These are phyloP conservation scores for Pseudomyrmex pallidus DNA, from an alignment of 1,140 invertebrate genomes.

Conservation along the genomic window DNA sequence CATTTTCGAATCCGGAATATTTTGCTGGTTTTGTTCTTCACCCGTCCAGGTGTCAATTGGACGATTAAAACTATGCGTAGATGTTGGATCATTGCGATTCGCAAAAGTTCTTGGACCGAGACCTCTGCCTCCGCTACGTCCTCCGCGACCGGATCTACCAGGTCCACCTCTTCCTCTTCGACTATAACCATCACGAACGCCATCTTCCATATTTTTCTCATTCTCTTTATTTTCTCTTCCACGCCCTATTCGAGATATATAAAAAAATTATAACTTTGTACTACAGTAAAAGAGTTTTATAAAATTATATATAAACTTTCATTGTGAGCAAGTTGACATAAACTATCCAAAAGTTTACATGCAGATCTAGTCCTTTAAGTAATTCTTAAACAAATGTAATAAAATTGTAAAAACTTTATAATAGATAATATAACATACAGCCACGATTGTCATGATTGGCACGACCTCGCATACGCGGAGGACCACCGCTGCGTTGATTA, in stretches of 20 bases:
- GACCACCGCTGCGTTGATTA: conserved; percentile 83
- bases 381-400: neutral
- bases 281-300: too few relatives aligned
- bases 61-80: conserved; percentile 81
- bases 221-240: conserved; percentile 88
- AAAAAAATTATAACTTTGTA: neutral
- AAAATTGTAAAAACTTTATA: neutral
- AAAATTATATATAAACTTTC: too few relatives aligned
- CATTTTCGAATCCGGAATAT: conserved; percentile 82
- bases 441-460: conserved; percentile 84
- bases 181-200: conserved; percentile 81
- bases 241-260: conserved; percentile 80
- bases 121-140: conserved; percentile 86
- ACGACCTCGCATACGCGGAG: conserved; percentile 84
- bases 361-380: too few relatives aligned
- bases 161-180: conserved; percentile 86
- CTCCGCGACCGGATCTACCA: conserved; percentile 85
- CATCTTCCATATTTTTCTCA: conserved; percentile 86
- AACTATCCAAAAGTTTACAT: too few relatives aligned
- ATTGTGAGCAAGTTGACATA: too few relatives aligned
- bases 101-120: conserved; percentile 86
- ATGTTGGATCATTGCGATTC: conserved; percentile 81
- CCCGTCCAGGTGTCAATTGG: conserved; percentile 85
- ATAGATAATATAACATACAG: conserved; percentile 78
- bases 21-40: conserved; percentile 83